Evolutionary conservation across 2,113 vertebrate genomes (phyloP).

Genomic region (Barbus barbus): DNA sequence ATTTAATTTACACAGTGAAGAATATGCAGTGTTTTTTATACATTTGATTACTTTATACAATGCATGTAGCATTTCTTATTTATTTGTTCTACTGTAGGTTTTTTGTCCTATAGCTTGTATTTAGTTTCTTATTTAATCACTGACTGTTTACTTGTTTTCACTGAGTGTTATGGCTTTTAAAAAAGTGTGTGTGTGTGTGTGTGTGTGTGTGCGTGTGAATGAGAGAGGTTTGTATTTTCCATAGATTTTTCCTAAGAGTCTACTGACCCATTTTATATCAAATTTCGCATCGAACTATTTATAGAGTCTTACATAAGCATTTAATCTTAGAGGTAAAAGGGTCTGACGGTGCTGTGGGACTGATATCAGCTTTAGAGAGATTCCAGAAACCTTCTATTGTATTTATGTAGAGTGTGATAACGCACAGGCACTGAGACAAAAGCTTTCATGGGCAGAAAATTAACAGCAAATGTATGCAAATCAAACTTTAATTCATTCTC

Average conservation of each 20-base stretch:
- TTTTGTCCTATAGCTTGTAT: too few species aligned
- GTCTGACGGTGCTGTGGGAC: background rate
- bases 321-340: conserved; percentile 16
- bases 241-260: conserved; percentile 58
- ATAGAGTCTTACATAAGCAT: background rate
- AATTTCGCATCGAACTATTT: conserved; percentile 34
- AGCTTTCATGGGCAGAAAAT: background rate
- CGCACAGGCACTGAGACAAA: conserved; percentile 6
- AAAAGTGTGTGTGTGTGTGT: background rate
- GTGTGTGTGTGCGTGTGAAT: background rate
- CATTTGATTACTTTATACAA: too few species aligned
- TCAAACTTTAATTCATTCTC: conserved; percentile 21
- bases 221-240: background rate
- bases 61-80: too few species aligned
- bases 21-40: too few species aligned
- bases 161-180: too few species aligned
- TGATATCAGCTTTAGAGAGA: background rate
- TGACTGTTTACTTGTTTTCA: too few species aligned
- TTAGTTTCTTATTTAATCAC: too few species aligned
- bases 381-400: background rate
- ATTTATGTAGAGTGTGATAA: conserved; percentile 8
- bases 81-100: too few species aligned
- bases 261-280: conserved; percentile 61
- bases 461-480: conserved; percentile 21
- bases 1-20: too few species aligned